phyloP scores from a whole-genome alignment of 2,113 vertebrate genomes.

The Bombycilla garrulus region DNA sequence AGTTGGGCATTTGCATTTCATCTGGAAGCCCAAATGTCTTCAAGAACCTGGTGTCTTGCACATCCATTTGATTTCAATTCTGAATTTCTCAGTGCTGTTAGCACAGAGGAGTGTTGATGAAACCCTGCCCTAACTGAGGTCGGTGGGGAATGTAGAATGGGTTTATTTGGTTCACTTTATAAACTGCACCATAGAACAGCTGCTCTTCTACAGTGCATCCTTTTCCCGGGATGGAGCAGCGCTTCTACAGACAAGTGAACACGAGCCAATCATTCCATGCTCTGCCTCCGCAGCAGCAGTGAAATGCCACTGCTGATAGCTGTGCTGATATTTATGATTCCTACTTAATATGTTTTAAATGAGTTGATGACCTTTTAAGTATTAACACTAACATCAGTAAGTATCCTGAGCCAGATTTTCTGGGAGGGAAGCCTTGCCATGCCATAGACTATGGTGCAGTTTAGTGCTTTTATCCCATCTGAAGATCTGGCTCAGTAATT shows the following conservation, averaged over 20 bases:
- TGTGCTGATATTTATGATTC: background rate
- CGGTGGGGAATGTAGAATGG: background rate
- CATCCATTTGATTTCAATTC: background rate
- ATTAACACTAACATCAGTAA: background rate
- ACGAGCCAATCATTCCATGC: background rate
- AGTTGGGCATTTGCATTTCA: background rate
- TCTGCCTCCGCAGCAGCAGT: background rate
- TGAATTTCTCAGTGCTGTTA: background rate
- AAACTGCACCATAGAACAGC: background rate
- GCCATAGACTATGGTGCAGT: background rate
- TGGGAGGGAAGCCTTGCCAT: background rate
- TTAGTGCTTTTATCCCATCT: background rate
- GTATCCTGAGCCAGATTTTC: background rate
- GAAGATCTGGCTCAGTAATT: constrained; percentile 23
- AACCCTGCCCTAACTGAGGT: background rate
- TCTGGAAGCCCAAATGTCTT: background rate
- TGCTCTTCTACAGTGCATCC: background rate
- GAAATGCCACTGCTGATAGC: background rate
- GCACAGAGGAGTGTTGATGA: background rate
- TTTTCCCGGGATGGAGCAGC: background rate
- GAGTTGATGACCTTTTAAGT: background rate
- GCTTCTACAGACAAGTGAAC: background rate
- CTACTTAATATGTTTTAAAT: constrained; percentile 25
- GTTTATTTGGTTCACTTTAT: background rate
- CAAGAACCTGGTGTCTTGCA: background rate